Percentiles rank a stretch among this genome's conserved stretches.
These are phyloP conservation scores for Peromyscus attwateri DNA, from an alignment of 2,797 vertebrate genomes.

Conservation along the genomic window DNA sequence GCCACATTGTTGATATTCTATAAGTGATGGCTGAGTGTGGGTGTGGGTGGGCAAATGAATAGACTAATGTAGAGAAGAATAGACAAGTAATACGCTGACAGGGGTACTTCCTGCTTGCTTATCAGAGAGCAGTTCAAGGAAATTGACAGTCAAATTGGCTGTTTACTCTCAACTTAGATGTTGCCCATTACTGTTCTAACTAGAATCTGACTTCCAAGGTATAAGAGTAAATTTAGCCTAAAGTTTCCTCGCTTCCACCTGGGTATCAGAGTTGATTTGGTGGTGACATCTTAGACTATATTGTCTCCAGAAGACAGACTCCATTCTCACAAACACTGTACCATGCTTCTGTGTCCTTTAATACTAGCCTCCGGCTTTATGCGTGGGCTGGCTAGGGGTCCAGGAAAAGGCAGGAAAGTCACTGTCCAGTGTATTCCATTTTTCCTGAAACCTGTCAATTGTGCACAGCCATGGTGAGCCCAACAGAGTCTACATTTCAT, in stretches of 20 bases:
- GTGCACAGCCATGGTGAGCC: background rate
- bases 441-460: constrained; percentile 5
- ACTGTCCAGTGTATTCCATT: background rate
- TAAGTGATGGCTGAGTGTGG: background rate
- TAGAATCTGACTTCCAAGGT: background rate
- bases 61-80: background rate
- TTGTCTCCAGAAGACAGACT: background rate
- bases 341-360: background rate
- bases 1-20: background rate
- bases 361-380: background rate
- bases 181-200: background rate
- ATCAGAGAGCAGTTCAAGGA: background rate
- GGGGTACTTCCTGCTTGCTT: background rate
- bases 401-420: background rate
- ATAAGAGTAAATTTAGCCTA: background rate
- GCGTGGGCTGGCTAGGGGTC: background rate
- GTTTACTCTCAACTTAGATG: background rate
- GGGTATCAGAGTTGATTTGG: background rate
- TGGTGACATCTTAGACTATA: background rate
- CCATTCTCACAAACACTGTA: background rate
- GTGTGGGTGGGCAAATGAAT: background rate
- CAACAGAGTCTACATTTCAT: background rate
- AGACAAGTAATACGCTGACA: background rate
- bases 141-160: background rate
- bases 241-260: background rate